These are phyloP conservation scores for Dromaius novaehollandiae DNA, from an alignment of 2,113 vertebrate species.

Conservation along the genomic window DNA sequence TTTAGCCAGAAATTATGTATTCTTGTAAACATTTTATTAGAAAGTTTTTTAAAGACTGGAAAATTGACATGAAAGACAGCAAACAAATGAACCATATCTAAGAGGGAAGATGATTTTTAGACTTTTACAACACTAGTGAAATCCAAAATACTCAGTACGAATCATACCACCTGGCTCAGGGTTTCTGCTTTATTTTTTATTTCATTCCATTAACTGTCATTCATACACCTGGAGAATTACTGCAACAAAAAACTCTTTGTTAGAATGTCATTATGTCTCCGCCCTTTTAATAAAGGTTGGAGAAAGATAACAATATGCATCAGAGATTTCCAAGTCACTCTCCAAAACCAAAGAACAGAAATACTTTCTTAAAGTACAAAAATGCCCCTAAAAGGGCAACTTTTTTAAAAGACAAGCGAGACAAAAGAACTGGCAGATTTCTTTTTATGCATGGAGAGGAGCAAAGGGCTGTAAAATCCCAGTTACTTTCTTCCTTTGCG, in stretches of 20 bases:
- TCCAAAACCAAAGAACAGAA: background rate
- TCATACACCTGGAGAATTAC: background rate
- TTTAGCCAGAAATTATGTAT: background rate
- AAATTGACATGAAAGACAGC: slow-evolving; percentile 30
- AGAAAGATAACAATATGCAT: background rate
- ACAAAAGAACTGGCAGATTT: background rate
- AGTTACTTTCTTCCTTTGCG: background rate
- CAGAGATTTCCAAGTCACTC: background rate
- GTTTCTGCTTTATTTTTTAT: background rate
- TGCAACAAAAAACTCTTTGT: background rate
- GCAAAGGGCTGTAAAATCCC: fast-evolving
- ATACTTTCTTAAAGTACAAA: background rate
- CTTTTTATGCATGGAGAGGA: background rate
- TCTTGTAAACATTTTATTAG: background rate
- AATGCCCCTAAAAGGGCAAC: fast-evolving
- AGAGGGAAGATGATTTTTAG: background rate
- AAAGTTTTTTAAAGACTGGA: slow-evolving; percentile 13
- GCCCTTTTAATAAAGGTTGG: background rate
- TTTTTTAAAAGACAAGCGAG: background rate
- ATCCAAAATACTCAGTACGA: background rate
- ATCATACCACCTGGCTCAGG: background rate
- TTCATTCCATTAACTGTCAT: slow-evolving; percentile 9
- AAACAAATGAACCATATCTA: background rate
- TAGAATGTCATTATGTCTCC: background rate
- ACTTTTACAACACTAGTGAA: background rate